phyloP scores from a whole-genome alignment of 2,113 vertebrate species.

The Hipposideros armiger region DNA sequence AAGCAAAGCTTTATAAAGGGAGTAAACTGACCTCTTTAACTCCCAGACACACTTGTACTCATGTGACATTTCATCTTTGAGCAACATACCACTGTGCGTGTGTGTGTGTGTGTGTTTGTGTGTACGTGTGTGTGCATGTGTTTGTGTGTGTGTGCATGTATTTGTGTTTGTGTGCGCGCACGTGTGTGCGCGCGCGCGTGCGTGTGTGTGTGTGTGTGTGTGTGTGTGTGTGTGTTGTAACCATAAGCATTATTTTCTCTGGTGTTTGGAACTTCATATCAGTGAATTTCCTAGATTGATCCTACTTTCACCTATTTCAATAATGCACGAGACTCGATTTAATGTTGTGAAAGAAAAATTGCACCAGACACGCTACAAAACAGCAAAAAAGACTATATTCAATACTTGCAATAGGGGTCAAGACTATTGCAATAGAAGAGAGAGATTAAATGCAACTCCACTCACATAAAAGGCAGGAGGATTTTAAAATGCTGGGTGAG shows the following conservation, averaged over 20 bases:
- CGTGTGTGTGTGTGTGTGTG: rapidly evolving
- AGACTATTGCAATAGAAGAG: neutral
- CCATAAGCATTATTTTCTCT: neutral
- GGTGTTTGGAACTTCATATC: neutral
- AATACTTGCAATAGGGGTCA: neutral
- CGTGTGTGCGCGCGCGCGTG: too few relatives aligned
- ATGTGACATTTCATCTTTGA: neutral
- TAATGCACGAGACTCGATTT: neutral
- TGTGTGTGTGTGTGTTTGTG: rapidly evolving
- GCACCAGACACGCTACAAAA: neutral
- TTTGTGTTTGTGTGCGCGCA: rapidly evolving
- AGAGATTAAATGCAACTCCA: neutral
- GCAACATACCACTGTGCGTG: neutral
- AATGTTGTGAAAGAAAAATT: conserved; percentile 16
- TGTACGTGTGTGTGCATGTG: rapidly evolving
- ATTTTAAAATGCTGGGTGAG: neutral
- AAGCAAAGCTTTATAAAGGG: neutral
- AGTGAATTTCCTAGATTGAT: neutral
- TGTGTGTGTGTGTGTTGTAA: neutral
- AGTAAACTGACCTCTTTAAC: conserved; percentile 8
- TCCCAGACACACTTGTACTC: neutral
- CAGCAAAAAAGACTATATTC: neutral
- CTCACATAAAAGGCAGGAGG: neutral
- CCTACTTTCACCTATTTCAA: neutral
- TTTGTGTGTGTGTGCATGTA: neutral